phyloP scores from a whole-genome alignment of 2,113 vertebrate species.

The Dipodomys ordii region DNA sequence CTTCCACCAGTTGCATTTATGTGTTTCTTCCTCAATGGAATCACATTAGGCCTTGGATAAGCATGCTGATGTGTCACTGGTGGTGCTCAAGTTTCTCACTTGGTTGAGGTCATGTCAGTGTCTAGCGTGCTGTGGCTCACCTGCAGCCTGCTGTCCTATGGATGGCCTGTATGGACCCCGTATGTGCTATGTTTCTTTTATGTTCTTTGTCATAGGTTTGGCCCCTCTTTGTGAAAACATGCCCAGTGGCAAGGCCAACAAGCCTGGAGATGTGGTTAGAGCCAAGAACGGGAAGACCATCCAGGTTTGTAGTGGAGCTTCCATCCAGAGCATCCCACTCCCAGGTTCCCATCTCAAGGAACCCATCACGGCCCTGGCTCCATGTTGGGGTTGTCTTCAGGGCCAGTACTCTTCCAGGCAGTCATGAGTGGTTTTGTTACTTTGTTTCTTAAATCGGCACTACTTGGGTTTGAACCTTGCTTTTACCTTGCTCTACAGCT shows the following conservation, averaged over 20 bases:
- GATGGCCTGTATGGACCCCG: background rate
- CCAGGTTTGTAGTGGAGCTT: constrained; percentile 88
- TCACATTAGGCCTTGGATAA: background rate
- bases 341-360: fast-evolving
- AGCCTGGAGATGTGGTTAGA: constrained; percentile 96
- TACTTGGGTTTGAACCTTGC: no score
- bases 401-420: background rate
- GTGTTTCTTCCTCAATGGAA: background rate
- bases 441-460: background rate
- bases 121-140: background rate
- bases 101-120: background rate
- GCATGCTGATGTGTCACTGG: background rate
- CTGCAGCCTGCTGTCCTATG: background rate
- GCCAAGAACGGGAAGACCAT: constrained; percentile 99
- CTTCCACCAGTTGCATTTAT: background rate
- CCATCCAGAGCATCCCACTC: no score
- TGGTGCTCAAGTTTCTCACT: background rate
- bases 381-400: background rate
- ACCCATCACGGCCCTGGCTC: fast-evolving
- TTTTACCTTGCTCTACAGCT: no score
- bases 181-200: background rate
- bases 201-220: constrained; percentile 87
- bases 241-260: constrained; percentile 96
- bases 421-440: background rate
- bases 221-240: constrained; percentile 98